Conservation (phyloP, 1,140 invertebrate species). For the silkworm (Bombyx mori) region ASM3026992v2 NC_085119.1:11218501-11219000, state of each 20-base stretch:
- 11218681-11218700: constrained; percentile 40
- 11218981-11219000: constrained; percentile 48
- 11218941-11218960: constrained; percentile 42
- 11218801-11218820: too few species aligned
- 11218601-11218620: constrained; percentile 28
- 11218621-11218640: constrained; percentile 43
- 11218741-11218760: too few species aligned
- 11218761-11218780: too few species aligned
- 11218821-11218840: too few species aligned
- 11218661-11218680: constrained; percentile 57
- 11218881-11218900: too few species aligned
- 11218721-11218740: constrained; percentile 16
- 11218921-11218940: constrained; percentile 40
- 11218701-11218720: constrained; percentile 44
- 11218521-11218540: constrained; percentile 54
- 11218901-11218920: constrained; percentile 9
- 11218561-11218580: constrained; percentile 18
- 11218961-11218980: constrained; percentile 24
- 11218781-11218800: too few species aligned
- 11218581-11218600: constrained; percentile 8
- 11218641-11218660: constrained; percentile 42
- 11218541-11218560: constrained; percentile 28
- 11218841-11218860: too few species aligned
- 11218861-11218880: too few species aligned
- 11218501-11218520: constrained; percentile 60